Conservation (phyloP, 1,140 invertebrate species). For the Dysdera silvatica region DNA sequence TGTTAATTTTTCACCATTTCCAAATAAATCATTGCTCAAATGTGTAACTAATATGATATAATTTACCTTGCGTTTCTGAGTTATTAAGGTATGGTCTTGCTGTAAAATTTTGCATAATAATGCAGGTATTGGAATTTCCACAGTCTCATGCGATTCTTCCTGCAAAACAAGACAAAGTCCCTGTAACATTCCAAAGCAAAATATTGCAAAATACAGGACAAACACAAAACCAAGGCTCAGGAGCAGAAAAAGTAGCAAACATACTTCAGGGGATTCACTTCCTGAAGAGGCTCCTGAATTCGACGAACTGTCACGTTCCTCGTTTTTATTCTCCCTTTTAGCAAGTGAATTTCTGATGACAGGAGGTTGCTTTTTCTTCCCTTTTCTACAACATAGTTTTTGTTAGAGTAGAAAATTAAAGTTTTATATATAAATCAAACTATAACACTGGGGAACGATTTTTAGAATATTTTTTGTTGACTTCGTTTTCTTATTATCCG, state of each 20-base stretch:
- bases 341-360: constrained; percentile 17
- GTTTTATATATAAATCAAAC: too few relatives aligned
- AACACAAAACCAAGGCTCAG: neutral
- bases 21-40: too few relatives aligned
- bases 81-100: constrained; percentile 22
- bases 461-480: neutral
- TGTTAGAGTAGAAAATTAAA: too few relatives aligned
- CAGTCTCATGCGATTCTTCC: constrained; percentile 17
- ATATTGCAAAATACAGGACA: neutral
- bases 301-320: neutral
- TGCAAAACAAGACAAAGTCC: neutral
- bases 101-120: constrained; percentile 18
- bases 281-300: constrained; percentile 1
- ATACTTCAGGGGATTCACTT: constrained; percentile 15
- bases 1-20: too few relatives aligned
- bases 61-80: constrained; percentile 25
- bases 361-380: constrained; percentile 14
- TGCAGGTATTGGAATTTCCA: constrained; percentile 20
- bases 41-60: constrained; percentile 34
- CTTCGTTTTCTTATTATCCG: neutral
- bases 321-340: constrained; percentile 8
- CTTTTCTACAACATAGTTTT: constrained; percentile 18
- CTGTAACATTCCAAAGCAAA: neutral
- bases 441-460: neutral
- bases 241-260: neutral